A percentile compares a stretch with the other conserved stretches of the same genome.
Conservation (phyloP, 1,140 invertebrate species). For the Ips nitidus region DNA sequence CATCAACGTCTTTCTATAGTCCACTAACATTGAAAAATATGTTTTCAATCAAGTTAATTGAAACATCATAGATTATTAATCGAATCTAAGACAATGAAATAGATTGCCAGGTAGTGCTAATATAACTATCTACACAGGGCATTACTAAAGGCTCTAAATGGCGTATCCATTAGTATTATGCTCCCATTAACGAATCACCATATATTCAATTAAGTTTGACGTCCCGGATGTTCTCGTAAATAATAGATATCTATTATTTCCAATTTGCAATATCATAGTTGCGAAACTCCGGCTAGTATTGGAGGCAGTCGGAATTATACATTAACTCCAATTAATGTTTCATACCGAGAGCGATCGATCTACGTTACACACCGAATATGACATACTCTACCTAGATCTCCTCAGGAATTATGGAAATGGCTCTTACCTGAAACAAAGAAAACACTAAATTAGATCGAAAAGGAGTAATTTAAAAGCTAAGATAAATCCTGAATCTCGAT, state of each 20-base stretch:
- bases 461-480: background rate
- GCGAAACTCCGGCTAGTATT: conserved; percentile 6
- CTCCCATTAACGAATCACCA: conserved; percentile 14
- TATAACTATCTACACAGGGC: background rate
- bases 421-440: background rate
- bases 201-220: conserved; percentile 25
- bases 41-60: no score
- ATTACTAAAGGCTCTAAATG: conserved; percentile 1
- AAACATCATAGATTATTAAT: no score
- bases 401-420: no score
- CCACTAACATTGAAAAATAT: no score
- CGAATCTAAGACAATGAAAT: no score
- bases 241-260: conserved; percentile 31
- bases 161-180: conserved; percentile 21
- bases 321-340: conserved; percentile 27
- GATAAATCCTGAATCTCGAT: background rate
- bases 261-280: conserved; percentile 27
- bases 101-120: no score
- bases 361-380: background rate
- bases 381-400: no score
- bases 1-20: background rate
- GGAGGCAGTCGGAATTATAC: conserved; percentile 12
- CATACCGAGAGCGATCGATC: conserved; percentile 14
- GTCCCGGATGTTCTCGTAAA: conserved; percentile 19
- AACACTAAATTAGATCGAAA: background rate